These are phyloP conservation scores for Pteropus rufus DNA, from an alignment of 2,797 vertebrate species.

Conservation along the genomic window DNA sequence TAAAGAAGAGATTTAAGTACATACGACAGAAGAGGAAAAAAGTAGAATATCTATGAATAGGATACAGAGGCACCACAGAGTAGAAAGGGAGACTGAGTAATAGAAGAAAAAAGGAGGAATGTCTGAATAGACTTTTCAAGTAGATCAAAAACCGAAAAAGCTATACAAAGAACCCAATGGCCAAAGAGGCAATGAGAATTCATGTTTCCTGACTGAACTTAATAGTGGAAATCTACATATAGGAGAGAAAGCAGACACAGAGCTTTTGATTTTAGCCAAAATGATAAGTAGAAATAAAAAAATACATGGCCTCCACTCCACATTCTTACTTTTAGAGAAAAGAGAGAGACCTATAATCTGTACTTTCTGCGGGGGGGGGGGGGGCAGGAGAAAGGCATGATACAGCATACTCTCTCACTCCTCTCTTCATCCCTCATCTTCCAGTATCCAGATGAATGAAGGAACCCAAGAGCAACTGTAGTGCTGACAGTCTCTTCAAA, in stretches of 20 bases:
- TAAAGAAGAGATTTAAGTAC: conserved; percentile 72
- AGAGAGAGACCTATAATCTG: conserved; percentile 39
- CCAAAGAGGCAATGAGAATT: conserved; percentile 60
- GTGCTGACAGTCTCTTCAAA: background rate
- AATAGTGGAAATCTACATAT: conserved; percentile 73
- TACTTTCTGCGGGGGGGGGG: background rate
- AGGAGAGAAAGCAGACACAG: conserved; percentile 16
- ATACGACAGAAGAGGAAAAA: conserved; percentile 61
- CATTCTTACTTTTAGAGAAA: conserved; percentile 54
- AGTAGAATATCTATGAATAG: conserved; percentile 71
- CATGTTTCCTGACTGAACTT: conserved; percentile 60
- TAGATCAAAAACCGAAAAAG: conserved; percentile 73
- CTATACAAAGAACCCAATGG: conserved; percentile 57
- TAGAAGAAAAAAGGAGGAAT: conserved; percentile 72
- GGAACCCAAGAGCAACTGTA: background rate
- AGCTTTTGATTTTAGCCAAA: conserved; percentile 61
- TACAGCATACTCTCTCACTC: conserved; percentile 34
- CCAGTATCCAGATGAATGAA: conserved; percentile 44
- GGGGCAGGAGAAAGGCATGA: conserved; percentile 11
- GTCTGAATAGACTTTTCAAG: conserved; percentile 75
- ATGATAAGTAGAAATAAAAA: conserved; percentile 63
- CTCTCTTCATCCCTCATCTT: conserved; percentile 31
- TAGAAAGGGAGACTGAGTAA: conserved; percentile 68
- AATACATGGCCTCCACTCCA: conserved; percentile 39
- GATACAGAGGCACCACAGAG: conserved; percentile 70